A percentile compares a stretch with the other conserved stretches of the same genome.
phyloP scores from a whole-genome alignment of 1,140 invertebrate genomes.

The Colletes latitarsis region DNA sequence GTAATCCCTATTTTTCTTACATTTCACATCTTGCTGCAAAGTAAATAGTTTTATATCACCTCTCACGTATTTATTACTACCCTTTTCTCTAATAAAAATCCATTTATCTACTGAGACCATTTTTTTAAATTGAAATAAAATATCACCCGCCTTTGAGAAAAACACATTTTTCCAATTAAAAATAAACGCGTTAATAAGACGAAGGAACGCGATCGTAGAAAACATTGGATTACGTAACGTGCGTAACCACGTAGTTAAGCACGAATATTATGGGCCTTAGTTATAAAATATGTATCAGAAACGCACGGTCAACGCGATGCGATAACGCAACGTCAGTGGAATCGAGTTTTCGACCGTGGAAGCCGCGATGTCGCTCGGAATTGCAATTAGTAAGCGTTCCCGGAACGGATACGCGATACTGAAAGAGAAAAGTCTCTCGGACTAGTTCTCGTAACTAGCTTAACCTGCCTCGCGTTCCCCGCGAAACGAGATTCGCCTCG shows the following conservation, averaged over 20 bases:
- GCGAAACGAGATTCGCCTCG: constrained; percentile 32
- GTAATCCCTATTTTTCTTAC: too few species aligned
- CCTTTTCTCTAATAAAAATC: too few species aligned
- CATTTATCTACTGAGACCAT: too few species aligned
- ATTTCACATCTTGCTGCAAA: too few species aligned
- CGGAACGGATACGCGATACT: constrained; percentile 48
- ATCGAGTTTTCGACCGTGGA: constrained; percentile 31
- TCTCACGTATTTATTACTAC: too few species aligned
- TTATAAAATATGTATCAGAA: not conserved
- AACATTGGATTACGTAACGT: not conserved
- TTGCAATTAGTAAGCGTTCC: constrained; percentile 48
- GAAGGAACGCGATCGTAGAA: not conserved
- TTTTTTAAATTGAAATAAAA: too few species aligned
- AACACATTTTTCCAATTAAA: too few species aligned
- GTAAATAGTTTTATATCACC: too few species aligned
- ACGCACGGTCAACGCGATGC: constrained; percentile 5
- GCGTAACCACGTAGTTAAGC: not conserved
- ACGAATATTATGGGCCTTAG: not conserved
- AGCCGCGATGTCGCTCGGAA: constrained; percentile 11
- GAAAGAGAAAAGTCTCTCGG: constrained; percentile 41
- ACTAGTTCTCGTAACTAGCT: constrained; percentile 24
- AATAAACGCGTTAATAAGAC: too few species aligned
- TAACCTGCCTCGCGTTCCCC: constrained; percentile 46
- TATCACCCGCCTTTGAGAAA: too few species aligned
- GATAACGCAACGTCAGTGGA: not conserved